A percentile compares a stretch with the other conserved stretches of the same genome.
These are phyloP conservation scores for Chlorodrepanis virens DNA, from an alignment of 2,113 vertebrate species.

Conservation along the genomic window DNA sequence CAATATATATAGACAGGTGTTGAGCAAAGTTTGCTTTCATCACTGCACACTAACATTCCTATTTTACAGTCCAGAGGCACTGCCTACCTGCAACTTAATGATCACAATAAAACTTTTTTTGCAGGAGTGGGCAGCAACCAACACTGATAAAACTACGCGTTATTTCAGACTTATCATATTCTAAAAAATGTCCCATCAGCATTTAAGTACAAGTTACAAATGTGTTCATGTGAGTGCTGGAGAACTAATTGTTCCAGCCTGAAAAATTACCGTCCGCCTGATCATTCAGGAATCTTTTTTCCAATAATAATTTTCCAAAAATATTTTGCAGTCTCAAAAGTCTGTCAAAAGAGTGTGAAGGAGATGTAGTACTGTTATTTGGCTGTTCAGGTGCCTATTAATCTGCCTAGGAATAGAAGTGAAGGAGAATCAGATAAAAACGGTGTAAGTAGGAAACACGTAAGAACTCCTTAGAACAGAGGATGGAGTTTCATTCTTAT, in stretches of 20 bases:
- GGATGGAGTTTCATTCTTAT: constrained; percentile 61
- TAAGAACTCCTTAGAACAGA: constrained; percentile 55
- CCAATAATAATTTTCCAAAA: constrained; percentile 44
- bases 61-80: constrained; percentile 64
- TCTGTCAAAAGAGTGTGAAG: not conserved
- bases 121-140: constrained; percentile 17
- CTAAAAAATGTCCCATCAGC: constrained; percentile 52
- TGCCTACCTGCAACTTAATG: constrained; percentile 73
- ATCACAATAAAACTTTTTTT: constrained; percentile 69
- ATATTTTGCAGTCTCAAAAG: constrained; percentile 12
- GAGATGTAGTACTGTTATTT: constrained; percentile 33
- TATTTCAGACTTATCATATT: constrained; percentile 48
- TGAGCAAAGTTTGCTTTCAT: constrained; percentile 77
- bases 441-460: constrained; percentile 38
- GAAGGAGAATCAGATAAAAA: constrained; percentile 47
- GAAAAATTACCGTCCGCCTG: not conserved
- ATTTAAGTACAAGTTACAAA: constrained; percentile 5
- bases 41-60: constrained; percentile 75
- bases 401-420: constrained; percentile 37
- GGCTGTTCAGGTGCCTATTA: constrained; percentile 21
- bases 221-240: not conserved
- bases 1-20: constrained; percentile 77
- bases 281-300: constrained; percentile 24
- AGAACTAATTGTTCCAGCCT: constrained; percentile 10
- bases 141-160: not conserved